phyloP scores from a whole-genome alignment of 2,797 vertebrate genomes.

The Florisuga fusca region DNA sequence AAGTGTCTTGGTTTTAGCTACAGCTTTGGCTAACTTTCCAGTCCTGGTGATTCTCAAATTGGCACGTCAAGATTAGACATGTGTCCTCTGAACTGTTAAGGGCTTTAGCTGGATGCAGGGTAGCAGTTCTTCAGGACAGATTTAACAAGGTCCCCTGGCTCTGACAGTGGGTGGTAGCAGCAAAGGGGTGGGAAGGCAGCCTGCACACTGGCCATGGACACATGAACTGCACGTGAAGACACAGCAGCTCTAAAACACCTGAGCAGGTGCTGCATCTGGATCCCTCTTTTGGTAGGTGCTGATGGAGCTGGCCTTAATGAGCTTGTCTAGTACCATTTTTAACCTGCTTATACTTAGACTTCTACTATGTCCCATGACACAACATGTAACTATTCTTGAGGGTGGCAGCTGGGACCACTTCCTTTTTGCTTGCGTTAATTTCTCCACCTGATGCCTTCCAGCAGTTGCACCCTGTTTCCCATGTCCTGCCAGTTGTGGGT shows the following conservation, averaged over 20 bases:
- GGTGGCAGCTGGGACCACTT: not conserved
- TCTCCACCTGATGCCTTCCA: not conserved
- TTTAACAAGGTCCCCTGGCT: not conserved
- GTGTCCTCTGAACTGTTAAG: not conserved
- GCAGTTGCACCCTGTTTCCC: not conserved
- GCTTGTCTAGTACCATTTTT: not conserved
- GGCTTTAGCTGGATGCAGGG: not conserved
- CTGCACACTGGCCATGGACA: accelerated
- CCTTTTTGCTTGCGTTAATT: not conserved
- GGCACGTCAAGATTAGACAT: accelerated
- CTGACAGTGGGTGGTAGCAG: accelerated
- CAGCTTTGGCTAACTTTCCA: not conserved
- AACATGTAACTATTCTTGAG: accelerated
- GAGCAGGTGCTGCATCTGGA: accelerated
- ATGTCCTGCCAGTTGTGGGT: not conserved
- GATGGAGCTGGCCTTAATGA: not conserved
- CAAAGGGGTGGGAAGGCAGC: not conserved
- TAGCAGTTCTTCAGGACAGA: not conserved
- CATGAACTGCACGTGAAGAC: accelerated
- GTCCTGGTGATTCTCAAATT: not conserved
- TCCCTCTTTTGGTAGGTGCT: not conserved
- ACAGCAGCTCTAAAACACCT: accelerated
- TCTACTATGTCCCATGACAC: accelerated
- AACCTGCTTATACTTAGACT: not conserved
- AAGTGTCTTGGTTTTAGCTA: not conserved